Conservation (phyloP, 2,113 vertebrate genomes). For the Catharus fuscescens region DNA sequence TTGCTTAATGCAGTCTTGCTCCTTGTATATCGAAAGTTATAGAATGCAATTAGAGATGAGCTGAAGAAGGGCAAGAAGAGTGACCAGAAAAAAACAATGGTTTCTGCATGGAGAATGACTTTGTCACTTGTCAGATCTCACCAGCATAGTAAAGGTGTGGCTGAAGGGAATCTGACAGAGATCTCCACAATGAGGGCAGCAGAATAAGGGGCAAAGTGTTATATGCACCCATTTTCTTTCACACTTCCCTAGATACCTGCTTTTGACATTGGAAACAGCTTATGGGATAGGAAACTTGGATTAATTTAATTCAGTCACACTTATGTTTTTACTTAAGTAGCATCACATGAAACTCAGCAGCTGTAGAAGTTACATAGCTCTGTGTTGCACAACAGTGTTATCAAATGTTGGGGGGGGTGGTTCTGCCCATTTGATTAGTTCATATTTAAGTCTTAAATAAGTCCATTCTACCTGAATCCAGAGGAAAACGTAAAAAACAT, state of each 20-base stretch:
- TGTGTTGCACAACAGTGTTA: background rate
- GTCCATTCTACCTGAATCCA: background rate
- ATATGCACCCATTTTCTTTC: background rate
- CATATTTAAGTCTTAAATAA: background rate
- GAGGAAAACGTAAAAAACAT: background rate
- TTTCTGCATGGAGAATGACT: background rate
- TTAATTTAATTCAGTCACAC: background rate
- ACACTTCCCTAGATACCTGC: background rate
- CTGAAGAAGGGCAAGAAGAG: background rate
- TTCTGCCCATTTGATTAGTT: background rate
- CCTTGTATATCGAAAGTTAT: background rate
- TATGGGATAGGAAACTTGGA: background rate
- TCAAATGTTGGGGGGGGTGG: accelerated
- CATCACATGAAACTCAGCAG: background rate
- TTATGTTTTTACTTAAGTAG: background rate
- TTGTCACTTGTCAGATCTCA: background rate
- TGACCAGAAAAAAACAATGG: background rate
- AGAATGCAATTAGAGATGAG: background rate
- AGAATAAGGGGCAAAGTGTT: background rate
- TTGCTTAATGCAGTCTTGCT: background rate
- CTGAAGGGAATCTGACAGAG: background rate
- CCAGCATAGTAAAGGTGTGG: background rate
- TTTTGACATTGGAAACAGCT: background rate
- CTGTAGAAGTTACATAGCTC: background rate
- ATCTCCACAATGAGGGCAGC: background rate